These are phyloP conservation scores for Harpalus rufipes DNA, from an alignment of 2,888 invertebrate genomes.

Conservation along the genomic window DNA sequence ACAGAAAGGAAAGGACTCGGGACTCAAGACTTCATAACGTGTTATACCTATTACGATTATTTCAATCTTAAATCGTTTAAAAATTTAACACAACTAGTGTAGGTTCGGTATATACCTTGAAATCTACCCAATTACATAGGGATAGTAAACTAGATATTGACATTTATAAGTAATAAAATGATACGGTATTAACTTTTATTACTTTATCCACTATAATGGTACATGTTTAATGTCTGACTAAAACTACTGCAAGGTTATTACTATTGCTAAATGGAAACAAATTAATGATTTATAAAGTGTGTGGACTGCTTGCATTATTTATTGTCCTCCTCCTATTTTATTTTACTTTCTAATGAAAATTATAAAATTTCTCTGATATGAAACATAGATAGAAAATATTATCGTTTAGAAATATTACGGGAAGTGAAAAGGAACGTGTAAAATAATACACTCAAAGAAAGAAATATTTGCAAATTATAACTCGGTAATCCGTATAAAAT, in stretches of 20 bases:
- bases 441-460: not conserved
- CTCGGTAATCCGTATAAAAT: not conserved
- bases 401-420: not conserved
- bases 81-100: not conserved
- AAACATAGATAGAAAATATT: not conserved
- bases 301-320: not conserved
- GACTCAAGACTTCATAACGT: not conserved
- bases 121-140: not conserved
- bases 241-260: not conserved
- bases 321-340: not conserved
- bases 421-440: not conserved
- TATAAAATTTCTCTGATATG: not conserved
- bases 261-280: not conserved
- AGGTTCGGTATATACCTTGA: not conserved
- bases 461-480: not conserved
- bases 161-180: conserved; percentile 1
- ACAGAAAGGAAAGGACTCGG: not conserved
- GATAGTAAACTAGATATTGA: not conserved
- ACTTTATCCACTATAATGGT: not conserved
- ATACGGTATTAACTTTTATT: conserved; percentile 3
- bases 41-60: not conserved
- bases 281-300: not conserved
- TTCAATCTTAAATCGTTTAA: not conserved
- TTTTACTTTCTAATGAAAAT: conserved; percentile 4
- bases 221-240: not conserved